These are phyloP conservation scores for Camelus bactrianus DNA, from an alignment of 2,113 vertebrate species.

Conservation along the genomic window DNA sequence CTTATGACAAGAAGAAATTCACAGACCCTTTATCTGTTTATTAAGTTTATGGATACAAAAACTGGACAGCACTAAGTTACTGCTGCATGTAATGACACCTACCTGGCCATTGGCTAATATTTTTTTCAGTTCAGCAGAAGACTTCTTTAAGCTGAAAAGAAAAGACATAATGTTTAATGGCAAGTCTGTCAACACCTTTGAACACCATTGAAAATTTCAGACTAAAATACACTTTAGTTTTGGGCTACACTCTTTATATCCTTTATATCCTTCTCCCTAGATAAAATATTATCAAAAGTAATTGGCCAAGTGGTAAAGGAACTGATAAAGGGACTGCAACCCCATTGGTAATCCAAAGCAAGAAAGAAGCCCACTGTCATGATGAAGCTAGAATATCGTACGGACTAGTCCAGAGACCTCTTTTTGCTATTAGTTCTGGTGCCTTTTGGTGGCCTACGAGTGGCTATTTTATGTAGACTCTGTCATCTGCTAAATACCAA, in stretches of 20 bases:
- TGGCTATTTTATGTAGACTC: neutral
- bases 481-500: constrained; percentile 13
- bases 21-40: constrained; percentile 43
- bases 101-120: constrained; percentile 98
- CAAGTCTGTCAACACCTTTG: neutral
- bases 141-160: constrained; percentile 94
- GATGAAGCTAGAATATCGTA: neutral
- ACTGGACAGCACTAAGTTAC: neutral
- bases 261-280: neutral
- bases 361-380: neutral
- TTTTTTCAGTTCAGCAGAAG: constrained; percentile 98
- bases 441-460: neutral
- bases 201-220: constrained; percentile 1
- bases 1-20: constrained; percentile 76
- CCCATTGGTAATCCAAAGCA: neutral
- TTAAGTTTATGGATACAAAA: constrained; percentile 69
- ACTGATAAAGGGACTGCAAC: neutral
- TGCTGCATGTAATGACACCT: constrained; percentile 63
- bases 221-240: constrained; percentile 14
- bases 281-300: neutral
- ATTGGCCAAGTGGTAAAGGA: neutral
- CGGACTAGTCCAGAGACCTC: neutral
- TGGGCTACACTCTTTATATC: neutral
- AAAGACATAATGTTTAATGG: constrained; percentile 59
- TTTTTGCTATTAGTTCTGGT: neutral